These are phyloP conservation scores for Balanococcus diminutus DNA, from an alignment of 2,888 invertebrate genomes.

Conservation along the genomic window DNA sequence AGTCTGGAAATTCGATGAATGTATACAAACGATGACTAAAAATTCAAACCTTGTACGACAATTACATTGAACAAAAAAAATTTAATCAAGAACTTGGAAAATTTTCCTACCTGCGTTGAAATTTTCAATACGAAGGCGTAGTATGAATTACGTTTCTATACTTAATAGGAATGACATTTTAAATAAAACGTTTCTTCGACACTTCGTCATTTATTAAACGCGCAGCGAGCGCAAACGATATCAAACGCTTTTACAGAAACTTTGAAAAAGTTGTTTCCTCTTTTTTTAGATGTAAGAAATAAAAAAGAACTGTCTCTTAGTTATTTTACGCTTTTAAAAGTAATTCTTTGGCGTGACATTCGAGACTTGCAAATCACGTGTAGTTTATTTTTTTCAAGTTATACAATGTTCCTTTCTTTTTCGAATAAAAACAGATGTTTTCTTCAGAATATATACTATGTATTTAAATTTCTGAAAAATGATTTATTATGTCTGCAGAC, in stretches of 20 bases:
- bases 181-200: background rate
- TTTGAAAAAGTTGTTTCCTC: slow-evolving; percentile 3
- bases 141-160: background rate
- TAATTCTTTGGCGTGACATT: background rate
- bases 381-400: background rate
- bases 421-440: background rate
- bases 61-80: background rate
- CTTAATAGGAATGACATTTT: background rate
- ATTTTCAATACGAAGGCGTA: background rate
- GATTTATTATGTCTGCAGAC: too few relatives aligned
- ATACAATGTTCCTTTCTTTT: background rate
- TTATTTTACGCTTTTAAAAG: background rate
- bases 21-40: too few relatives aligned
- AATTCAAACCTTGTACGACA: background rate
- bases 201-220: background rate
- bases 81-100: background rate
- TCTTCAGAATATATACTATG: too few relatives aligned
- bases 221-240: background rate
- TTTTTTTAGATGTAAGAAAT: background rate
- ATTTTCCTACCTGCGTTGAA: background rate
- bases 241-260: background rate
- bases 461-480: too few relatives aligned
- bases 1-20: too few relatives aligned
- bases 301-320: background rate
- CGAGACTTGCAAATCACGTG: background rate